Conservation (phyloP, 1,140 invertebrate species). For the Polypedilum pembai region DNA sequence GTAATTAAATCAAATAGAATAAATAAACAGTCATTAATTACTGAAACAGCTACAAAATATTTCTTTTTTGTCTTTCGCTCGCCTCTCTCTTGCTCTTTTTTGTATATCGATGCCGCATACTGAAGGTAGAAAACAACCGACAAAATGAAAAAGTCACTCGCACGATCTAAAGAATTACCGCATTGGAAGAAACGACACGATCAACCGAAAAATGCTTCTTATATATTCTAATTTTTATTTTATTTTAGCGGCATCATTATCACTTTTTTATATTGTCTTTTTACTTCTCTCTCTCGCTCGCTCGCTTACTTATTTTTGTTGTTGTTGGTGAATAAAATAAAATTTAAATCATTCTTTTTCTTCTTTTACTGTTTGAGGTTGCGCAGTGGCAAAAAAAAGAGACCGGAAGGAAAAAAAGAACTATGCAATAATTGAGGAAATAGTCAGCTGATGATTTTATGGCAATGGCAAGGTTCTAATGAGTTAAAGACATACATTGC, state of each 20-base stretch:
- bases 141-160: neutral
- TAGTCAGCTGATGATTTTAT: too few relatives aligned
- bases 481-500: too few relatives aligned
- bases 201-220: neutral
- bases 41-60: constrained; percentile 28
- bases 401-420: neutral
- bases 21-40: constrained; percentile 26
- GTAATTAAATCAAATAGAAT: constrained; percentile 26
- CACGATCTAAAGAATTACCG: neutral
- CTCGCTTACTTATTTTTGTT: too few relatives aligned
- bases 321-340: neutral
- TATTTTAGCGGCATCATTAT: constrained; percentile 27
- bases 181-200: neutral
- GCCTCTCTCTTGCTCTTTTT: too few relatives aligned
- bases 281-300: too few relatives aligned
- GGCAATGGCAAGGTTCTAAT: too few relatives aligned
- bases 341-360: constrained; percentile 26
- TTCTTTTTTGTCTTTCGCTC: too few relatives aligned
- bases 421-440: neutral
- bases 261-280: constrained; percentile 28
- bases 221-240: constrained; percentile 28
- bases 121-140: neutral
- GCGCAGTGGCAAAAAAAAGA: neutral
- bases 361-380: neutral
- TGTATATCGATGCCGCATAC: neutral